These are phyloP conservation scores for Aphelinus atriplicis DNA, from an alignment of 1,140 invertebrate species.

Conservation along the genomic window DNA sequence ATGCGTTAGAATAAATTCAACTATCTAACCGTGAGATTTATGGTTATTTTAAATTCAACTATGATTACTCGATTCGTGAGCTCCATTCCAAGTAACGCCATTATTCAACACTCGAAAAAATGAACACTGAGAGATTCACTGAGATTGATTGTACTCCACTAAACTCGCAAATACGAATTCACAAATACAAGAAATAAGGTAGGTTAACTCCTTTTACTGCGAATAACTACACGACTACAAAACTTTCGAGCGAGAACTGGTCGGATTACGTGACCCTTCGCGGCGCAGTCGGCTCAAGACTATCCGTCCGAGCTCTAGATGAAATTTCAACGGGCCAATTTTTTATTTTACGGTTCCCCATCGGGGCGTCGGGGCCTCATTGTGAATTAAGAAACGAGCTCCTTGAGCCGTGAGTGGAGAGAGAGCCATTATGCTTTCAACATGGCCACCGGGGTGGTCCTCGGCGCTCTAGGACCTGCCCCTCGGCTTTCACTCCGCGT, in stretches of 20 bases:
- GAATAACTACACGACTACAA: too few species aligned
- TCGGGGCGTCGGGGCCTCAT: conserved; percentile 9
- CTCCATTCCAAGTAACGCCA: too few species aligned
- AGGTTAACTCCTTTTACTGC: too few species aligned
- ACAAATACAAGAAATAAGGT: too few species aligned
- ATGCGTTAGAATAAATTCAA: too few species aligned
- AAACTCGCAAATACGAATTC: too few species aligned
- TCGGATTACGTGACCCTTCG: conserved; percentile 49
- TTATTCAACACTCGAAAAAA: too few species aligned
- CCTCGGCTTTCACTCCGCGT: conserved; percentile 24
- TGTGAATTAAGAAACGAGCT: conserved; percentile 21
- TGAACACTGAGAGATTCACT: too few species aligned
- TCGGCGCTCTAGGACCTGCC: conserved; percentile 30
- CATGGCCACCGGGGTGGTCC: conserved; percentile 40
- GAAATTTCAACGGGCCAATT: conserved; percentile 54
- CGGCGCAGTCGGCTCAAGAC: conserved; percentile 53
- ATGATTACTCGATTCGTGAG: too few species aligned
- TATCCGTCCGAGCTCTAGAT: conserved; percentile 45
- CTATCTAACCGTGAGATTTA: too few species aligned
- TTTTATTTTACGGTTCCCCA: conserved; percentile 15
- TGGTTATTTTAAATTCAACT: too few species aligned
- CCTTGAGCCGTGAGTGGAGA: not conserved
- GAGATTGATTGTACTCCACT: too few species aligned
- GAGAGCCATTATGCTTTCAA: conserved; percentile 33
- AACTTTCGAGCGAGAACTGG: not conserved